A percentile compares a stretch with the other conserved stretches of the same genome.
phyloP scores from a whole-genome alignment of 53 echinoderm and acorn worm species.

The Glandiceps talaboti region DNA sequence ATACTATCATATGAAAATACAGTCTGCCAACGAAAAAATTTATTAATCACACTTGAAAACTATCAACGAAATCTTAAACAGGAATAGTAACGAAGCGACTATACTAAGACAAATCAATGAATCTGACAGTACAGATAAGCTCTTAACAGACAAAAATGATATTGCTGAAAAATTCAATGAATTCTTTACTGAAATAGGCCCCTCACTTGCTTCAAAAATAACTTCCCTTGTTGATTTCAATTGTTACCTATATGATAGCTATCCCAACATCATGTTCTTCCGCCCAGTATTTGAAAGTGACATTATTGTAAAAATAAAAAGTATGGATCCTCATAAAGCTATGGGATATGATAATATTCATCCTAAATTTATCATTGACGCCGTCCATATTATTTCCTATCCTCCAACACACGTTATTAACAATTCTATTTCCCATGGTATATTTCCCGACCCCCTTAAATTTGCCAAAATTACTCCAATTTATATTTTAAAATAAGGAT shows the following conservation, averaged over 20 bases:
- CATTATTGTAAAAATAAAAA: neutral
- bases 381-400: neutral
- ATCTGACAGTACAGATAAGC: neutral
- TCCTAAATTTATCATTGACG: neutral
- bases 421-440: neutral
- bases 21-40: neutral
- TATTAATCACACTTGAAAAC: no score
- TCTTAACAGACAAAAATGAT: neutral
- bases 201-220: constrained; percentile 3
- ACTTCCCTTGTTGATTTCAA: no score
- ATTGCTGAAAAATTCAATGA: constrained; percentile 1
- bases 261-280: neutral
- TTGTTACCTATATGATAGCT: neutral
- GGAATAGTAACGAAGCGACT: neutral
- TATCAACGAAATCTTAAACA: neutral
- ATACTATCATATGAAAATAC: no score
- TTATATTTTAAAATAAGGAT: neutral
- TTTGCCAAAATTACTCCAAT: constrained; percentile 7
- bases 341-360: constrained; percentile 3
- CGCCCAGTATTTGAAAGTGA: neutral
- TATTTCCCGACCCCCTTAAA: neutral
- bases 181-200: constrained; percentile 5
- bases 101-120: neutral
- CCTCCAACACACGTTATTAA: neutral
- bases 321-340: neutral